Conservation (phyloP, 1,140 invertebrate genomes). For the Adoxophyes honmai region DNA sequence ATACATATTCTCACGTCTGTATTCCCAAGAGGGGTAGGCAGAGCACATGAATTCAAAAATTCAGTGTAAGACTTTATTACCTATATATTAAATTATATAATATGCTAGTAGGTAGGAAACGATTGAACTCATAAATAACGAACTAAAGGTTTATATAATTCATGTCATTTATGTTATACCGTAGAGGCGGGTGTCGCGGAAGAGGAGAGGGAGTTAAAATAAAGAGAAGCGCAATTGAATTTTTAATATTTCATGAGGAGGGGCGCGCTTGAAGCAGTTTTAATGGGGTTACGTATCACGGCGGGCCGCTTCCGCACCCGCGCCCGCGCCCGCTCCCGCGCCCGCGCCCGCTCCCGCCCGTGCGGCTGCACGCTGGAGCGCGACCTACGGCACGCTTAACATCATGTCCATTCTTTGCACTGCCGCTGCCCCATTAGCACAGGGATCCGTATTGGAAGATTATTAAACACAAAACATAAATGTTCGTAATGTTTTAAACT, state of each 20-base stretch:
- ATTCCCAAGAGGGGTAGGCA: too few relatives aligned
- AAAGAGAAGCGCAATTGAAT: slow-evolving; percentile 79
- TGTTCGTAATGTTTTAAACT: too few relatives aligned
- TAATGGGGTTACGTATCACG: slow-evolving; percentile 64
- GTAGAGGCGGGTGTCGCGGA: slow-evolving; percentile 49
- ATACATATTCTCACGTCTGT: too few relatives aligned
- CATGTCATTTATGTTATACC: slow-evolving; percentile 64
- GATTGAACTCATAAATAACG: too few relatives aligned
- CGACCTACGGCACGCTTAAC: not conserved
- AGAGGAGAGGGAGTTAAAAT: slow-evolving; percentile 69
- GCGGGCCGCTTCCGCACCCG: slow-evolving; percentile 18
- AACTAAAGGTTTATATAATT: not conserved
- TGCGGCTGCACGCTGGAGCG: not conserved
- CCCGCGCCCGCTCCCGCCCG: slow-evolving; percentile 18
- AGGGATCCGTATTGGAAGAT: too few relatives aligned
- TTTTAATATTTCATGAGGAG: slow-evolving; percentile 79
- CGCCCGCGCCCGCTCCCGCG: slow-evolving; percentile 17
- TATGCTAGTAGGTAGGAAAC: too few relatives aligned
- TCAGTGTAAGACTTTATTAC: too few relatives aligned
- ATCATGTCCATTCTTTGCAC: too few relatives aligned
- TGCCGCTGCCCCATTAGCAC: too few relatives aligned
- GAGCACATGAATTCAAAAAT: too few relatives aligned
- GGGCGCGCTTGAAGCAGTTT: slow-evolving; percentile 63
- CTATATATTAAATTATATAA: too few relatives aligned
- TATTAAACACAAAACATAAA: too few relatives aligned